Base-by-base conservation (phyloP, 2,888 invertebrate species). In the Zaprionus obscuricornis region DNA sequence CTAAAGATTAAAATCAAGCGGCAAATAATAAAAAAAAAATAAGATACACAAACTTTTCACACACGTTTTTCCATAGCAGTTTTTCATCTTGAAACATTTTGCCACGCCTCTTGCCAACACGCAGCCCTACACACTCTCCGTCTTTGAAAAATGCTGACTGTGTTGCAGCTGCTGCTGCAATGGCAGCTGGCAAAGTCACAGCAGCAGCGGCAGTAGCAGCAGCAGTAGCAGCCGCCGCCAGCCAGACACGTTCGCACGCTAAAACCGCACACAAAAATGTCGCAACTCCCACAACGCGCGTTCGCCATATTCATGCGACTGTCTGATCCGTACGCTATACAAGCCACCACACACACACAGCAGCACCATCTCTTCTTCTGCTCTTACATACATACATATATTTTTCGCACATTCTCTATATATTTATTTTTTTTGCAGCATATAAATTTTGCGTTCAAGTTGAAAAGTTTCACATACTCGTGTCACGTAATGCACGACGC, bases 381-480 rank as follows among this genome's bases (percentile, higher is more conserved):
- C 66, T 22, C 24, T 37, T 46, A 36, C 42, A 47, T 42, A 59
- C 52, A 52, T 11, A 39, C 40, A n/a, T n/a, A n/a, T n/a, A n/a
- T 77, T 78, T 77, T 65, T 60, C 75, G 57, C 78, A 74, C 71
- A 70, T 74, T 65, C 66, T 58, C 58, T 26, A 16, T 6, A 10
- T 14, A 24, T 51, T 31, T 17, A 50, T 46, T 36, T 31, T 20
- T 62, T 68, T 81, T 72, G 66, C 68, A 72, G 66, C 76, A 65
- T 83, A 78, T 78, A 78, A 72, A 83, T 78, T 79, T 83, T 78
- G n/a, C 59, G 73, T 69, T 75, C 69, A 78, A 83, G 84, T 66
- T 78, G 73, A 79, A 78, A 78, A 78, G 76, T 83, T 78, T 78
- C 77, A 83, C 77, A 78, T 75, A 78, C 77, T 78, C 73, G 69